These are phyloP conservation scores for Spodoptera exigua DNA, from an alignment of 2,888 invertebrate genomes.

Conservation along the genomic window DNA sequence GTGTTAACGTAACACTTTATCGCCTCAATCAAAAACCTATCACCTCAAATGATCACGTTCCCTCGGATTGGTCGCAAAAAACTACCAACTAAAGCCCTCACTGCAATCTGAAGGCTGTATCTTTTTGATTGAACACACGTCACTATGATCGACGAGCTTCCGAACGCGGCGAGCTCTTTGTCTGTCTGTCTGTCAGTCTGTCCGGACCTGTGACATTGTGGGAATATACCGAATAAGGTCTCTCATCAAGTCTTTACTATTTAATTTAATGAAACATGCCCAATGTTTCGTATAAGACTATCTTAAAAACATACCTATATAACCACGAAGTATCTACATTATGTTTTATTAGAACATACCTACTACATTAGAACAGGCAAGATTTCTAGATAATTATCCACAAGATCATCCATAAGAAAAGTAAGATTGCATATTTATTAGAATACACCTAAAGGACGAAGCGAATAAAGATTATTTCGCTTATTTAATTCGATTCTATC, in stretches of 20 bases:
- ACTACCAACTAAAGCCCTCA: constrained; percentile 36
- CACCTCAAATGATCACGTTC: constrained; percentile 33
- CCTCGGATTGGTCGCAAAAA: constrained; percentile 57
- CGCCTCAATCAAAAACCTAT: constrained; percentile 32
- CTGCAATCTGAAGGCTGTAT: constrained; percentile 73
- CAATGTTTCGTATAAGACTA: no score
- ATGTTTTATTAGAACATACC: no score
- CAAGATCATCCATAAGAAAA: no score
- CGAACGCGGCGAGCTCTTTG: constrained; percentile 71
- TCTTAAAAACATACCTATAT: no score
- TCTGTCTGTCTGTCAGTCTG: constrained; percentile 75
- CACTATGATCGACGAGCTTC: constrained; percentile 83
- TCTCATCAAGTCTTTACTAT: constrained; percentile 1
- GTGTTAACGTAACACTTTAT: constrained; percentile 25
- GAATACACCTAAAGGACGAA: no score
- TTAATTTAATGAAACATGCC: background rate
- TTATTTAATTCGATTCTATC: no score
- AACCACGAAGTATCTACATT: no score
- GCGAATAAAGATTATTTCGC: no score
- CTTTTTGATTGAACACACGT: constrained; percentile 81
- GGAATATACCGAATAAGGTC: constrained; percentile 33
- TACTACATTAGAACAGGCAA: no score
- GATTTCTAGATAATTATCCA: no score
- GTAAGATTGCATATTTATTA: no score
- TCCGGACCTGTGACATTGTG: constrained; percentile 52